Conservation (phyloP, 1,140 invertebrate species). For the Papilio helenus region DNA sequence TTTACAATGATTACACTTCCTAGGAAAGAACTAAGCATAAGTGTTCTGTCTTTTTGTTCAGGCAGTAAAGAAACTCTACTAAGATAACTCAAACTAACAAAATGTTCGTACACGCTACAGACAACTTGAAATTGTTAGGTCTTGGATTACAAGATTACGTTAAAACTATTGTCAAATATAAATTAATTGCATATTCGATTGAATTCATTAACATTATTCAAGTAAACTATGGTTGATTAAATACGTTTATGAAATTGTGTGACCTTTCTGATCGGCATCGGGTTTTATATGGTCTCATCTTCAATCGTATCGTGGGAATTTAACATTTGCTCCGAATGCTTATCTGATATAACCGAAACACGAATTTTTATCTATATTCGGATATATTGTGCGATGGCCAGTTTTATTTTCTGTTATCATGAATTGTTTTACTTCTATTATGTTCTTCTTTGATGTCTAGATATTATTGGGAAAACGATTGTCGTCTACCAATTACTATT, state of each 20-base stretch:
- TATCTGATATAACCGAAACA: background rate
- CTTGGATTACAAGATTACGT: background rate
- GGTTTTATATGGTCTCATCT: background rate
- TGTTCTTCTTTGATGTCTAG: too few species aligned
- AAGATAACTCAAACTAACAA: too few species aligned
- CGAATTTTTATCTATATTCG: background rate
- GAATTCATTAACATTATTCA: constrained; percentile 20
- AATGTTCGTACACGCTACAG: background rate
- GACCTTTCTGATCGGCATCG: background rate
- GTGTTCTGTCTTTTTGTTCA: too few species aligned
- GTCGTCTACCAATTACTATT: too few species aligned
- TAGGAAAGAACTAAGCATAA: too few species aligned
- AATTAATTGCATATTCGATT: constrained; percentile 11
- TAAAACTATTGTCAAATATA: constrained; percentile 19
- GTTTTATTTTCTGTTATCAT: background rate
- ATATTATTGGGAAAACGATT: too few species aligned
- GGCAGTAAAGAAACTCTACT: too few species aligned
- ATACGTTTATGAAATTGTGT: background rate
- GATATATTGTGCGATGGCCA: background rate
- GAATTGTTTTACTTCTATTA: too few species aligned
- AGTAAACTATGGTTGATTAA: constrained; percentile 6
- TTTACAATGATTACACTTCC: too few species aligned
- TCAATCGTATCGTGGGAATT: constrained; percentile 17
- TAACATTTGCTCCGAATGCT: background rate
- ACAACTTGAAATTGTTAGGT: background rate